Conservation (phyloP, 2,113 vertebrate genomes). For the Nanger granti region DNA sequence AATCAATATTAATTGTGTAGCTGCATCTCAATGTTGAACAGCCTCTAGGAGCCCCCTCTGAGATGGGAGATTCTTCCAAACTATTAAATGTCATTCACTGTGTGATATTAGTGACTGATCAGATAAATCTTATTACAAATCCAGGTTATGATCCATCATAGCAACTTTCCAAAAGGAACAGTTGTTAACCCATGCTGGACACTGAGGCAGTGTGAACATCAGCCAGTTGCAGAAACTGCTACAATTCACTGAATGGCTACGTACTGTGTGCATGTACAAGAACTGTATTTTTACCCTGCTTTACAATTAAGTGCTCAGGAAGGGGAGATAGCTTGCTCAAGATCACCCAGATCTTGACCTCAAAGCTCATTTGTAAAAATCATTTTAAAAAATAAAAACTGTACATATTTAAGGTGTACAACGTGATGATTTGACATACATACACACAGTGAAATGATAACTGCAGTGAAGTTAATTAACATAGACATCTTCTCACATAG, state of each 20-base stretch:
- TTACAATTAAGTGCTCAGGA: neutral
- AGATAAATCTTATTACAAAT: neutral
- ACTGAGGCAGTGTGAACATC: neutral
- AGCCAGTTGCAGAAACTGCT: neutral
- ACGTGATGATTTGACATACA: neutral
- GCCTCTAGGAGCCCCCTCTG: neutral
- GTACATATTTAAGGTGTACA: neutral
- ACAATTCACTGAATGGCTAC: neutral
- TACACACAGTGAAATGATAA: neutral
- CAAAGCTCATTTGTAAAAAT: neutral
- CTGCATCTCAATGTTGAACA: neutral
- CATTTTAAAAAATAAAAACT: neutral
- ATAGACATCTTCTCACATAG: neutral
- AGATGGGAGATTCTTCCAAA: neutral
- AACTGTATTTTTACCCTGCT: neutral
- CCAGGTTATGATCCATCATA: neutral
- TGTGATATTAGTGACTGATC: neutral
- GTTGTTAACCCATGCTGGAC: neutral
- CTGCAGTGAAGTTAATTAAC: neutral
- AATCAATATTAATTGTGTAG: neutral
- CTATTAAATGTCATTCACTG: constrained; percentile 7
- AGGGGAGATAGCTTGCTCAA: neutral
- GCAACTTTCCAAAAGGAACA: constrained; percentile 6
- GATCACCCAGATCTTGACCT: neutral
- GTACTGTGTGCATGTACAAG: neutral